These are phyloP conservation scores for Phoenicopterus ruber DNA, from an alignment of 2,113 vertebrate genomes.

Conservation along the genomic window DNA sequence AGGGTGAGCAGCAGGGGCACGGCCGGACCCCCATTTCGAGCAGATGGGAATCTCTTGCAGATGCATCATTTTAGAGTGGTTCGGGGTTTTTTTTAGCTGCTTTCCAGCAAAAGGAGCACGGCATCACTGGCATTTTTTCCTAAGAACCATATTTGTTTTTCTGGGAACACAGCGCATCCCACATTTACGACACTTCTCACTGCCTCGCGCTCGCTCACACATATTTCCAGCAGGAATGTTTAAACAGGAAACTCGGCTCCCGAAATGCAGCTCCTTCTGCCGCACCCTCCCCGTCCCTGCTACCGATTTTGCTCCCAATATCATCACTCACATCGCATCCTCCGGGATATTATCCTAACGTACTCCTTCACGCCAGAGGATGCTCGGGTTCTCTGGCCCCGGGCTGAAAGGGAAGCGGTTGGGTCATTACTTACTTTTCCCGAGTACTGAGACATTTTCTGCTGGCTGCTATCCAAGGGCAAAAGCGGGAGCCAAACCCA, in stretches of 20 bases:
- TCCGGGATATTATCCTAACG: neutral
- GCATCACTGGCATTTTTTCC: neutral
- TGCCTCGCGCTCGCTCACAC: neutral
- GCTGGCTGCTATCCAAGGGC: constrained; percentile 72
- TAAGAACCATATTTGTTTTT: neutral
- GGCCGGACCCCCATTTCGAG: fast-evolving
- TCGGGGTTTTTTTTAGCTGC: neutral
- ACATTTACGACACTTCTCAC: neutral
- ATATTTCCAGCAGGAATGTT: neutral
- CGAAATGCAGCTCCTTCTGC: neutral
- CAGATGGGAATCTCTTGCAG: neutral
- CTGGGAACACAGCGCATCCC: neutral
- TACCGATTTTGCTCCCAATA: neutral
- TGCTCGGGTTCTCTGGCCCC: neutral
- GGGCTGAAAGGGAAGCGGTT: neutral
- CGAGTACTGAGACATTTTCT: constrained; percentile 87
- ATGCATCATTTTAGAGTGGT: neutral
- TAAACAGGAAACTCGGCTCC: neutral
- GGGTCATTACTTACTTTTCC: constrained; percentile 84
- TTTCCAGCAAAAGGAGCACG: neutral
- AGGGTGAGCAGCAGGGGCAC: fast-evolving
- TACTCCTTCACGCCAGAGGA: neutral
- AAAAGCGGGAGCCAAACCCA: constrained; percentile 63
- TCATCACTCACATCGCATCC: neutral
- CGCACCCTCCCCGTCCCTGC: neutral